These are phyloP conservation scores for Sardinella longiceps DNA, from an alignment of 2,797 vertebrate species.

Conservation along the genomic window DNA sequence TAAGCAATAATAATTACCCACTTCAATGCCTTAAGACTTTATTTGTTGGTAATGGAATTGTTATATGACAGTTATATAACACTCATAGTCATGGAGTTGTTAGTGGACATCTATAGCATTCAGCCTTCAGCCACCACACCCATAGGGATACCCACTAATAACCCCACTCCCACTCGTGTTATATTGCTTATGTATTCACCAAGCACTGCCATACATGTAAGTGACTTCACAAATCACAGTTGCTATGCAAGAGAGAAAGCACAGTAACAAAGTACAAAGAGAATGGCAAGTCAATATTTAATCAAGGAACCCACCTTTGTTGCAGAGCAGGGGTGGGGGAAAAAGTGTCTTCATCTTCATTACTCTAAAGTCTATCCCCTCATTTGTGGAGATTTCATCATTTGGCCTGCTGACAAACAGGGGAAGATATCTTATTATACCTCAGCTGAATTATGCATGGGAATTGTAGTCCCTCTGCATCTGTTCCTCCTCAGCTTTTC, in stretches of 20 bases:
- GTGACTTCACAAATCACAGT: neutral
- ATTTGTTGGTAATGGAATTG: too few species aligned
- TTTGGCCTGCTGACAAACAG: slow-evolving; percentile 59
- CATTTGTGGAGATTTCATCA: slow-evolving; percentile 57
- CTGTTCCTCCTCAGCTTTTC: slow-evolving; percentile 52
- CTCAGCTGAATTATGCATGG: slow-evolving; percentile 63
- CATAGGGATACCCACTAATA: too few species aligned
- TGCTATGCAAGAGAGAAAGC: neutral
- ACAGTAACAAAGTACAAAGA: slow-evolving; percentile 63
- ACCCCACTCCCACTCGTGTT: too few species aligned
- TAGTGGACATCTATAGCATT: too few species aligned
- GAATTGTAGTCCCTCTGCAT: slow-evolving; percentile 51
- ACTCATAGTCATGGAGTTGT: too few species aligned
- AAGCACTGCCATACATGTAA: neutral
- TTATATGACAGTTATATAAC: too few species aligned
- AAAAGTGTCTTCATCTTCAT: slow-evolving; percentile 64
- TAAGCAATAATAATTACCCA: too few species aligned
- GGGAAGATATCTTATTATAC: slow-evolving; percentile 60
- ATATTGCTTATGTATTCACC: too few species aligned
- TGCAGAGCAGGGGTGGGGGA: neutral
- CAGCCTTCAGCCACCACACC: too few species aligned
- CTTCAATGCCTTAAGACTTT: too few species aligned
- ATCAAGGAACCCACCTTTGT: slow-evolving; percentile 59
- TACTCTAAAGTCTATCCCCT: slow-evolving; percentile 49
- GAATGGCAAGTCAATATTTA: slow-evolving; percentile 75